A percentile compares a stretch with the other conserved stretches of the same genome.
These are phyloP conservation scores for Cephus spinipes DNA, from an alignment of 2,888 invertebrate genomes.

Conservation along the genomic window DNA sequence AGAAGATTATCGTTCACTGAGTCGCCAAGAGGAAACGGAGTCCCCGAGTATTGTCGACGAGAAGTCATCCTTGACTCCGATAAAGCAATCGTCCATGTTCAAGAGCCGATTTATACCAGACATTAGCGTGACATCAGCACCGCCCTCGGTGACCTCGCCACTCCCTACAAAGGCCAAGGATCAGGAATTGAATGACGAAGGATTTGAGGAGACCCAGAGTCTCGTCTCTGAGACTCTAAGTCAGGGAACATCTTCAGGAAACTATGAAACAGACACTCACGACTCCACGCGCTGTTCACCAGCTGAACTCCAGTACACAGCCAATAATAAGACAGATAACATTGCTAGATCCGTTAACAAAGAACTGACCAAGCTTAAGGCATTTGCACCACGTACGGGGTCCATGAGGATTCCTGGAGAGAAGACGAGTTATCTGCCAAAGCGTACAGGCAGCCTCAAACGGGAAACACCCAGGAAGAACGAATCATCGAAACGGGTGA, in stretches of 20 bases:
- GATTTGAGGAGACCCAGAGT: slow-evolving; percentile 91
- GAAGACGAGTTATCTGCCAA: slow-evolving; percentile 57
- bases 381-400: slow-evolving; percentile 26
- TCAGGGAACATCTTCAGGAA: slow-evolving; percentile 85
- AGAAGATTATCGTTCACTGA: slow-evolving; percentile 17
- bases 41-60: not conserved
- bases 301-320: slow-evolving; percentile 44
- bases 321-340: slow-evolving; percentile 26
- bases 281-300: slow-evolving; percentile 65
- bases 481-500: slow-evolving; percentile 36
- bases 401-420: slow-evolving; percentile 35
- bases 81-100: slow-evolving; percentile 31
- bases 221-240: slow-evolving; percentile 88
- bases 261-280: slow-evolving; percentile 73
- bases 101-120: slow-evolving; percentile 61
- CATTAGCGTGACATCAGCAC: slow-evolving; percentile 68
- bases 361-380: slow-evolving; percentile 32
- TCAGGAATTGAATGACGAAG: slow-evolving; percentile 86
- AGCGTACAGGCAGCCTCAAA: slow-evolving; percentile 50
- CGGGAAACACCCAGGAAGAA: slow-evolving; percentile 36
- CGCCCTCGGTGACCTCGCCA: slow-evolving; percentile 42
- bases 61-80: not conserved
- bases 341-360: slow-evolving; percentile 33
- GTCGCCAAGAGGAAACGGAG: slow-evolving; percentile 29
- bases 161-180: slow-evolving; percentile 67